These are phyloP conservation scores for Anaspis maculata DNA, from an alignment of 2,888 invertebrate genomes.

Conservation along the genomic window DNA sequence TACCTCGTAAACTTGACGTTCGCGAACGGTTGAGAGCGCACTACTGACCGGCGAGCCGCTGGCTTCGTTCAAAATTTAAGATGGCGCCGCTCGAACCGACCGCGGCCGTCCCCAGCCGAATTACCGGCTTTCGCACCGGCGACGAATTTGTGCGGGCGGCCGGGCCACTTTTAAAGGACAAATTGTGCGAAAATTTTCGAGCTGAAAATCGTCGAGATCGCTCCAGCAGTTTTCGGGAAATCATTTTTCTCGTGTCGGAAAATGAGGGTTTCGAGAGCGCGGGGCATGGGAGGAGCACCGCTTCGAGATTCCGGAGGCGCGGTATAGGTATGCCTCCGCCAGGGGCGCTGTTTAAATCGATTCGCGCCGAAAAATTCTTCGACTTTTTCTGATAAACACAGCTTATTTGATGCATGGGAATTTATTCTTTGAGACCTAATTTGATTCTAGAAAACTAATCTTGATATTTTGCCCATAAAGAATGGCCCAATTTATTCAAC, in stretches of 20 bases:
- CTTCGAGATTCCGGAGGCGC: conserved; percentile 30
- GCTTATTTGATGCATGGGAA: no score
- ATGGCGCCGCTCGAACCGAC: conserved; percentile 64
- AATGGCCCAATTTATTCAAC: no score
- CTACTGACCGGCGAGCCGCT: conserved; percentile 60
- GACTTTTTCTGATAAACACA: no score
- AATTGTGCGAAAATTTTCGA: conserved; percentile 4
- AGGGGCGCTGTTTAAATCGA: conserved; percentile 29
- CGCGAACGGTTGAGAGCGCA: conserved; percentile 53
- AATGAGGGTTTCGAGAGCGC: conserved; percentile 64
- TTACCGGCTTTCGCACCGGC: conserved; percentile 29
- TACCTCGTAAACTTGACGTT: conserved; percentile 41
- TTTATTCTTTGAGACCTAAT: no score
- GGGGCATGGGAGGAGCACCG: conserved; percentile 34
- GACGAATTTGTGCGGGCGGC: conserved; percentile 24
- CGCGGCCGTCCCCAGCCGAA: conserved; percentile 41
- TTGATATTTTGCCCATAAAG: no score
- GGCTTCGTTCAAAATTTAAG: conserved; percentile 75
- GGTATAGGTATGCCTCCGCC: conserved; percentile 33
- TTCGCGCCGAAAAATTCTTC: conserved; percentile 17
- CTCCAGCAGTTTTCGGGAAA: conserved; percentile 16
- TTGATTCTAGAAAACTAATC: background rate
- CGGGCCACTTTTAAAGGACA: conserved; percentile 3
- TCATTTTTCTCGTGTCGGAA: conserved; percentile 38
- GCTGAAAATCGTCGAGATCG: background rate